Conservation (phyloP, 2,888 invertebrate genomes). For the Hymenopus coronatus region DNA sequence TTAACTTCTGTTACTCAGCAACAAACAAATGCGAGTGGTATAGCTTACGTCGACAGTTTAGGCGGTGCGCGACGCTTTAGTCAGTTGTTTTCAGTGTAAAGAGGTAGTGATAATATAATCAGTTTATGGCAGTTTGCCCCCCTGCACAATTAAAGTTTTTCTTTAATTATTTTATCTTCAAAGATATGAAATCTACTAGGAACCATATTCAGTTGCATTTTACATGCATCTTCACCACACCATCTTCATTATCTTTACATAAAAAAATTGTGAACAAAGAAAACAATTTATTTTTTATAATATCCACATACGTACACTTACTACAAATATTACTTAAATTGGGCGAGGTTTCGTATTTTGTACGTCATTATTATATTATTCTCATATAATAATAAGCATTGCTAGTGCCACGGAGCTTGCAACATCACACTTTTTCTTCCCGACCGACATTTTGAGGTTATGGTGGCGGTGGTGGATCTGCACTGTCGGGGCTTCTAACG, state of each 20-base stretch:
- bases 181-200: conserved; percentile 52
- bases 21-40: conserved; percentile 6
- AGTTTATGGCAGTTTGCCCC: conserved; percentile 28
- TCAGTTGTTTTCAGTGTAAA: not conserved
- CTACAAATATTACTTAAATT: conserved; percentile 36
- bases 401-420: conserved; percentile 28
- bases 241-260: conserved; percentile 31
- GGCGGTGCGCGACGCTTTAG: not conserved
- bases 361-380: conserved; percentile 37
- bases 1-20: conserved; percentile 7
- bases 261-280: conserved; percentile 34
- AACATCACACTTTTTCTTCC: not conserved
- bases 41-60: not conserved
- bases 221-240: conserved; percentile 35
- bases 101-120: conserved; percentile 25
- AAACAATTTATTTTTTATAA: conserved; percentile 33
- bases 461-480: not conserved
- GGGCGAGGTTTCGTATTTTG: conserved; percentile 38
- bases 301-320: conserved; percentile 37
- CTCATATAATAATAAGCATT: conserved; percentile 35
- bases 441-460: not conserved
- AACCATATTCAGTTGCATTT: conserved; percentile 40
- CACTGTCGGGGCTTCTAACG: conserved; percentile 2
- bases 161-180: conserved; percentile 34
- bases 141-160: conserved; percentile 29